phyloP scores from a whole-genome alignment of 2,888 invertebrate species.

The Aricia artaxerxes region DNA sequence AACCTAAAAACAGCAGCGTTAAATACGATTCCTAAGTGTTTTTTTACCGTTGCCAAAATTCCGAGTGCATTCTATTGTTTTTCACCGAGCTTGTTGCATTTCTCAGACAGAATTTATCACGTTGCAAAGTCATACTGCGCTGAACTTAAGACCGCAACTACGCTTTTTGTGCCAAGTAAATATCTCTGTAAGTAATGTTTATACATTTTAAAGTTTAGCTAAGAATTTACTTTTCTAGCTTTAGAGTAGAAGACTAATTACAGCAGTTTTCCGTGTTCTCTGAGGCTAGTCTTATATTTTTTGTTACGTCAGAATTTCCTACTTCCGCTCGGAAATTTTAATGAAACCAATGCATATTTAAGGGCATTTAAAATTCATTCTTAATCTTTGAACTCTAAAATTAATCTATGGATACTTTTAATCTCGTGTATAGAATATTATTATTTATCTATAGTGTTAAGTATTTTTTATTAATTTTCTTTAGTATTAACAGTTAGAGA shows the following conservation, averaged over 20 bases:
- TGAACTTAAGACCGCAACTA: constrained; percentile 3
- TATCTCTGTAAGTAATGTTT: constrained; percentile 23
- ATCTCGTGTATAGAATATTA: no score
- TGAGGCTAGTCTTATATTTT: neutral
- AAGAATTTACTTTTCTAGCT: constrained; percentile 26
- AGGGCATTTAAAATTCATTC: neutral
- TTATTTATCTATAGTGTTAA: no score
- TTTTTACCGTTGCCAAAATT: constrained; percentile 5
- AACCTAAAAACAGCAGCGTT: neutral
- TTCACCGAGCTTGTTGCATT: constrained; percentile 1
- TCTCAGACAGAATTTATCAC: constrained; percentile 5
- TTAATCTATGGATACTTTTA: neutral
- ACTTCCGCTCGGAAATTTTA: neutral
- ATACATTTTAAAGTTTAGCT: constrained; percentile 25
- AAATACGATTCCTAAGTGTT: neutral
- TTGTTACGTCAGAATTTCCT: neutral
- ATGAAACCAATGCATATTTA: neutral
- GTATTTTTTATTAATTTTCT: neutral
- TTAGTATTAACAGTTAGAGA: no score
- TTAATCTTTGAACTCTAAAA: neutral
- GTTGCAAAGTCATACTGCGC: constrained; percentile 8
- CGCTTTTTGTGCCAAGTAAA: constrained; percentile 28
- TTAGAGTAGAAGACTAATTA: constrained; percentile 10
- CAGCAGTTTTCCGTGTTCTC: neutral
- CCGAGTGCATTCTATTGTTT: neutral